Evolutionary conservation across 2,888 invertebrate species (phyloP).

Genomic region (Oscheius onirici): DNA sequence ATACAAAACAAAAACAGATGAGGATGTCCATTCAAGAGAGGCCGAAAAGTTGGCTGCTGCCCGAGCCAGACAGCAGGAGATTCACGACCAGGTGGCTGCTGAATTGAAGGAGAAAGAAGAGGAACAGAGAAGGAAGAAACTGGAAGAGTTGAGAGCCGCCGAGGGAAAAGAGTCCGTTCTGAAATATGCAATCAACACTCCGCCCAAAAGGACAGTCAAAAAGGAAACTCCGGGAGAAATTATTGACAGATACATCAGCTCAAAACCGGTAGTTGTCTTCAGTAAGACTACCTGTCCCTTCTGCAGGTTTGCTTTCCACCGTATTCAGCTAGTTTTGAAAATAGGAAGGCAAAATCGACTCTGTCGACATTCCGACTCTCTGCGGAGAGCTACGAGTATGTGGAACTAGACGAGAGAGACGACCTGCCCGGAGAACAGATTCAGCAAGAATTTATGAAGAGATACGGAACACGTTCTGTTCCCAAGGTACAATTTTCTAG

Average conservation of each 20-base stretch:
- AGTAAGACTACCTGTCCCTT: conserved; percentile 33
- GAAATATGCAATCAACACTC: conserved; percentile 13
- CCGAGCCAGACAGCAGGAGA: conserved; percentile 24
- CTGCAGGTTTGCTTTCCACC: conserved; percentile 20
- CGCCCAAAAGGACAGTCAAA: background rate
- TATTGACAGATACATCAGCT: conserved; percentile 30
- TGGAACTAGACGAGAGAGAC: conserved; percentile 34
- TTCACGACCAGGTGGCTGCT: conserved; percentile 26
- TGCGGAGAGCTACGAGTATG: conserved; percentile 14
- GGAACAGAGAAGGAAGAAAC: conserved; percentile 1
- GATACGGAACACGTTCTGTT: conserved; percentile 30
- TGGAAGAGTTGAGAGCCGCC: conserved; percentile 21
- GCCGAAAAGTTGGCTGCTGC: conserved; percentile 4
- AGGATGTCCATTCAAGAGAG: conserved; percentile 16
- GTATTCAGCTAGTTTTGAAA: no score
- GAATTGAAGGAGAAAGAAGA: conserved; percentile 28
- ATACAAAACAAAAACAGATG: conserved; percentile 10
- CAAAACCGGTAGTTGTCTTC: conserved; percentile 32
- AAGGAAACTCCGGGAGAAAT: conserved; percentile 29
- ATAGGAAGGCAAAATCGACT: conserved; percentile 28
- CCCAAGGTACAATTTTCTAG: no score
- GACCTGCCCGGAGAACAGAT: conserved; percentile 29
- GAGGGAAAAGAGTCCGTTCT: conserved; percentile 18
- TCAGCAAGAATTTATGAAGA: conserved; percentile 29
- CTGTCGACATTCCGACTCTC: conserved; percentile 31